A percentile compares a stretch with the other conserved stretches of the same genome.
Evolutionary conservation across 2,888 invertebrate genomes (phyloP).

Genomic region (Platycheirus albimanus): DNA sequence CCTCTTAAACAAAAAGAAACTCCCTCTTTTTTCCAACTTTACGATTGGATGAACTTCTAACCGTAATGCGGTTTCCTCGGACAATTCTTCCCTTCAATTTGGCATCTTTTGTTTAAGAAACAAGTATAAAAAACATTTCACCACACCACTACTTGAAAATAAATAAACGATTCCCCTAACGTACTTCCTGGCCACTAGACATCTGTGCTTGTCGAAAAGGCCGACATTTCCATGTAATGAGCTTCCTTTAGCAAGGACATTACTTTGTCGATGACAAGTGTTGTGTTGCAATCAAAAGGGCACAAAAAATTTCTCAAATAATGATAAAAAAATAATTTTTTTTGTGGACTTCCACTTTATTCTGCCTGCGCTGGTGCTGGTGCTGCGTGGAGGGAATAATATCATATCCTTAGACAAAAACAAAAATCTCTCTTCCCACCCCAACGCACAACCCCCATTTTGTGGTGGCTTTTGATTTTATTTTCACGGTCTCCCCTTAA

Average conservation of each 20-base stretch:
- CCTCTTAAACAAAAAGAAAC: too few relatives aligned
- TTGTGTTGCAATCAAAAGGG: constrained; percentile 49
- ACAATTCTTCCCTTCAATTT: too few relatives aligned
- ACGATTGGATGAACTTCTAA: too few relatives aligned
- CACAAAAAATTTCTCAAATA: constrained; percentile 16
- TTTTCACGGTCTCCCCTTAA: constrained; percentile 12
- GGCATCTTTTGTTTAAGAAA: too few relatives aligned
- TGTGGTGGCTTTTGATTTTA: constrained; percentile 23
- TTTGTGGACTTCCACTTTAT: constrained; percentile 11
- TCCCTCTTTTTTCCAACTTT: too few relatives aligned
- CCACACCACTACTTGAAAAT: constrained; percentile 13
- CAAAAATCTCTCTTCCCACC: background rate
- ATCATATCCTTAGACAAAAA: constrained; percentile 5
- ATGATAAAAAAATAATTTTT: constrained; percentile 12
- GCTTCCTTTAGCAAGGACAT: constrained; percentile 28
- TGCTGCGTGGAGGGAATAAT: constrained; percentile 34
- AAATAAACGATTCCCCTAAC: constrained; percentile 31
- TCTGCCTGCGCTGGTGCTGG: too few relatives aligned
- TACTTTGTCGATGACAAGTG: constrained; percentile 36
- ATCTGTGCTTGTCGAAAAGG: constrained; percentile 26
- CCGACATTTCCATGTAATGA: constrained; percentile 27
- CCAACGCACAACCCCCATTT: too few relatives aligned
- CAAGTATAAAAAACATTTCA: too few relatives aligned
- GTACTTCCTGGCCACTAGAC: constrained; percentile 21
- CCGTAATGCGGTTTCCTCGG: too few relatives aligned